Percentiles rank a stretch among this genome's conserved stretches.
Evolutionary conservation across 2,888 invertebrate species (phyloP).

Genomic region (Nephrotoma guestfalica): DNA sequence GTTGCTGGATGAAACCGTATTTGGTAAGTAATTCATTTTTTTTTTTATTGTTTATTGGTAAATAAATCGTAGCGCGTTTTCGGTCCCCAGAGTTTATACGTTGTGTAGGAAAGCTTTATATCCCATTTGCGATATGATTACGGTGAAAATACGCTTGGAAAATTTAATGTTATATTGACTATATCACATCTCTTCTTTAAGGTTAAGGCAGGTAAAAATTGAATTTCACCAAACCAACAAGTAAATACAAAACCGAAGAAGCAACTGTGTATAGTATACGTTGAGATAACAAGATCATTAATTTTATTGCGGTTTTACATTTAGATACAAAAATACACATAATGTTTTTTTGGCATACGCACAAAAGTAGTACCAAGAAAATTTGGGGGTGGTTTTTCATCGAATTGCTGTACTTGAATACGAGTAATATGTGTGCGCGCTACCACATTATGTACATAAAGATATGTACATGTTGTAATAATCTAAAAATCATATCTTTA

Average conservation of each 20-base stretch:
- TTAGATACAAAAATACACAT: background rate
- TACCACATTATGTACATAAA: background rate
- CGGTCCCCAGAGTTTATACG: background rate
- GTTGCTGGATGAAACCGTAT: slow-evolving; percentile 65
- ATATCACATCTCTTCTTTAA: background rate
- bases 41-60: background rate
- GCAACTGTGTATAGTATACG: background rate
- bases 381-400: background rate
- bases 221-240: background rate
- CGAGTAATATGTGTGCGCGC: background rate
- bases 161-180: background rate
- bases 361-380: background rate
- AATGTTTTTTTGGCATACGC: background rate
- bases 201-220: background rate
- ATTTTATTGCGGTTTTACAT: background rate
- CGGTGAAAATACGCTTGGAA: background rate
- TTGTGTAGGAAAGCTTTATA: background rate
- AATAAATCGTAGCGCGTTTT: too few species aligned
- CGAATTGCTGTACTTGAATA: background rate
- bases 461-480: background rate
- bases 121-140: background rate
- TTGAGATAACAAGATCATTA: background rate
- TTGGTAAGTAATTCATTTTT: slow-evolving; percentile 41
- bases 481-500: background rate
- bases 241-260: background rate